Percentiles rank a stretch among this genome's conserved stretches.
phyloP scores from a whole-genome alignment of 2,113 vertebrate genomes.

The Asarcornis scutulata region DNA sequence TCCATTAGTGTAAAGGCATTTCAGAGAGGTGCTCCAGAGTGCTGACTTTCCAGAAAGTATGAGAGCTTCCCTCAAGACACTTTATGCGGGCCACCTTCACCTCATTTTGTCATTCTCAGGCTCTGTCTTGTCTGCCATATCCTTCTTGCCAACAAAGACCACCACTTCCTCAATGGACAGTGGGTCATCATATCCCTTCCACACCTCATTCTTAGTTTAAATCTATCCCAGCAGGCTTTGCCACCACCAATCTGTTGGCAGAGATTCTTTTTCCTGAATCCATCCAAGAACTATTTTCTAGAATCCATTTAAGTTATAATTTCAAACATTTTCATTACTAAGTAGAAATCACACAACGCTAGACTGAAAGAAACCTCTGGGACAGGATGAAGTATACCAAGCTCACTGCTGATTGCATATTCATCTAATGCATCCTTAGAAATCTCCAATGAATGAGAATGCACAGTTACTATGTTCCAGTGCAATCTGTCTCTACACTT shows the following conservation, averaged over 20 bases:
- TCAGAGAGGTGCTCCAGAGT: neutral
- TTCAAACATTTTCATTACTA: constrained; percentile 58
- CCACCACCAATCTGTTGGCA: neutral
- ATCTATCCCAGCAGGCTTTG: neutral
- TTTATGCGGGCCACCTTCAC: neutral
- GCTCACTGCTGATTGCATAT: constrained; percentile 61
- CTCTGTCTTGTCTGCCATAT: neutral
- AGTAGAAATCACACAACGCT: constrained; percentile 40
- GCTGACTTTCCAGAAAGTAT: neutral
- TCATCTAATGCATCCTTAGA: constrained; percentile 47
- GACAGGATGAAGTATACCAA: constrained; percentile 43
- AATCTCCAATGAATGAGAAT: constrained; percentile 55
- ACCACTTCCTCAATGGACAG: neutral
- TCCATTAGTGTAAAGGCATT: neutral
- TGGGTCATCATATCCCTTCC: neutral
- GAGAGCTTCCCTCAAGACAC: neutral
- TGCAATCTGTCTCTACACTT: constrained; percentile 42
- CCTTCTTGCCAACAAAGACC: neutral
- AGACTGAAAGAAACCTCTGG: constrained; percentile 54
- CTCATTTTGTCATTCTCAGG: neutral
- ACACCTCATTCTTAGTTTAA: neutral
- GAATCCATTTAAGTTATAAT: constrained; percentile 26
- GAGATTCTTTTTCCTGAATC: constrained; percentile 6
- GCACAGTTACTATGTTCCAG: constrained; percentile 50
- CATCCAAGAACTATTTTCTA: neutral